A percentile compares a stretch with the other conserved stretches of the same genome.
phyloP scores from a whole-genome alignment of 2,888 invertebrate genomes.

The Caenorhabditis sp. region DNA sequence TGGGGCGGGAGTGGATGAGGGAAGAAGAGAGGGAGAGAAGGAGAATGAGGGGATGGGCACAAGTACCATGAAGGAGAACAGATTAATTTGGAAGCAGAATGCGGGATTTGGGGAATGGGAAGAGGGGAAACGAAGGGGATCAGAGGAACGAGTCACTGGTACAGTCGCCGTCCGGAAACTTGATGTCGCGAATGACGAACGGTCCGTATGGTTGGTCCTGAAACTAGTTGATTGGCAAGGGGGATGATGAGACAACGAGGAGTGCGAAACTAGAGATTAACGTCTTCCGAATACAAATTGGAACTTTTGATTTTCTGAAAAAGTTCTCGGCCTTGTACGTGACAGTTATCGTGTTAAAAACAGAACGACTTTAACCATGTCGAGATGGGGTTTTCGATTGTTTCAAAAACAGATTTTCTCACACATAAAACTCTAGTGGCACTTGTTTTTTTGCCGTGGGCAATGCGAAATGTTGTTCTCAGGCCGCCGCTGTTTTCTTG shows the following conservation, averaged over 20 bases:
- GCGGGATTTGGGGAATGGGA: not conserved
- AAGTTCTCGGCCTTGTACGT: too few relatives aligned
- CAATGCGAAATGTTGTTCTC: too few relatives aligned
- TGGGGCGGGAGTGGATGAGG: constrained; percentile 24
- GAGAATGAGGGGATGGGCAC: too few relatives aligned
- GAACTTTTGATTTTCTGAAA: too few relatives aligned
- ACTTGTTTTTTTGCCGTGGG: too few relatives aligned
- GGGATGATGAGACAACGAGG: not conserved
- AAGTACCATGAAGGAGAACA: constrained; percentile 47
- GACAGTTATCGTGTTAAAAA: too few relatives aligned
- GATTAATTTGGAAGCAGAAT: constrained; percentile 20
- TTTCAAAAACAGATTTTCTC: too few relatives aligned
- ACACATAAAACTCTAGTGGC: too few relatives aligned
- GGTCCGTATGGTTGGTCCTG: constrained; percentile 88
- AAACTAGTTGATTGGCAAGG: constrained; percentile 4
- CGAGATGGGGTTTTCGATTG: too few relatives aligned
- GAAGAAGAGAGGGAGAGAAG: constrained; percentile 25
- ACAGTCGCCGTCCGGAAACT: constrained; percentile 86
- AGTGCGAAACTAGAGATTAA: not conserved
- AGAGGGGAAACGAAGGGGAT: constrained; percentile 8
- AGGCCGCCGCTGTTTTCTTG: too few relatives aligned
- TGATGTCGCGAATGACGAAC: constrained; percentile 94
- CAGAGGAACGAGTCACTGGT: constrained; percentile 84
- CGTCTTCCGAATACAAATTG: too few relatives aligned
- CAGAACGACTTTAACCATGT: too few relatives aligned